Conservation (phyloP, 1,140 invertebrate species). For the Pachyrhynchus sulphureomaculatus region DNA sequence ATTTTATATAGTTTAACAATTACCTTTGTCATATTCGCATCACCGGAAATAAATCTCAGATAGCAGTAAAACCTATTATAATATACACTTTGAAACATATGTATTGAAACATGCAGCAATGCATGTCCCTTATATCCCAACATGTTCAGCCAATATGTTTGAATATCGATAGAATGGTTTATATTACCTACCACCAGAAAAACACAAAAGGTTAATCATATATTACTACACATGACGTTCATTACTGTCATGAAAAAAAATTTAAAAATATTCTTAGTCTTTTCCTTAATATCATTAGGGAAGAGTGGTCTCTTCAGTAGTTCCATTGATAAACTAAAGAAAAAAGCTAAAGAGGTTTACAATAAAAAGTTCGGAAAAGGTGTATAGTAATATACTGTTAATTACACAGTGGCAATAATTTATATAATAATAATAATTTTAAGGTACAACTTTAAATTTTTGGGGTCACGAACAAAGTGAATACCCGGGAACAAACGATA, state of each 20-base stretch:
- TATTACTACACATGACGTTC: no score
- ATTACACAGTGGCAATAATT: neutral
- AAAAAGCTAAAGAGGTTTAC: conserved; percentile 47
- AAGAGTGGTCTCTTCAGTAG: conserved; percentile 13
- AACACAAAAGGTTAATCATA: no score
- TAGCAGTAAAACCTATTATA: no score
- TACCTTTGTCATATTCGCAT: no score
- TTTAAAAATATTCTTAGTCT: neutral
- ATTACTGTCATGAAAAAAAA: neutral
- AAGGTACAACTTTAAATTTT: conserved; percentile 46
- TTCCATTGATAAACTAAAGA: conserved; percentile 38
- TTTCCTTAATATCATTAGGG: neutral
- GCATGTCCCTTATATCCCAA: no score
- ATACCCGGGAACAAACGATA: conserved; percentile 53
- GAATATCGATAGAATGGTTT: no score
- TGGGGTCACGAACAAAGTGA: conserved; percentile 50
- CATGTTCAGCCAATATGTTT: no score
- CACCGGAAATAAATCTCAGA: no score
- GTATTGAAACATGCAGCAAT: no score
- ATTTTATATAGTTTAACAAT: no score
- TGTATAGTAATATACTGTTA: neutral
- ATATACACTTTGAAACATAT: no score
- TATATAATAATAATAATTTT: neutral
- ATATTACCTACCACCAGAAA: no score
- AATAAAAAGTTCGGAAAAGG: conserved; percentile 43